Conservation (phyloP, 2,113 vertebrate species). For the Felis chaus region DNA sequence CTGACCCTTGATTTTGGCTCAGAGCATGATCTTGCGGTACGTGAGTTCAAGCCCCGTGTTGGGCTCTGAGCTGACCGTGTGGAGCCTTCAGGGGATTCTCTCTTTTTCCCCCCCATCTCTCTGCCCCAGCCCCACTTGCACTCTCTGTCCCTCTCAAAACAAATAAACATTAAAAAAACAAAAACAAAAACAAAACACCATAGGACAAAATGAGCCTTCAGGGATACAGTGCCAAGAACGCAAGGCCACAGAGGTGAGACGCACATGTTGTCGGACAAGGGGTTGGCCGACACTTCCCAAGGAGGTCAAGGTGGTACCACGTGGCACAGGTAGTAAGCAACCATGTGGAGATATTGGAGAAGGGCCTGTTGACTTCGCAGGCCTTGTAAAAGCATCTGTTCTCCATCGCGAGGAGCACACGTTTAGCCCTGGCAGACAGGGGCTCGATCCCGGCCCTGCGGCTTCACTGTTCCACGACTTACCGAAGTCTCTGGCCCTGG, state of each 20-base stretch:
- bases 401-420: accelerated
- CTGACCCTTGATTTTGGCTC: too few species aligned
- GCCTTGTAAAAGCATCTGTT: neutral
- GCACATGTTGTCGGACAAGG: neutral
- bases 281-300: accelerated
- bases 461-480: neutral
- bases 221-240: neutral
- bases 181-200: neutral
- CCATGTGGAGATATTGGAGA: neutral
- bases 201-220: neutral
- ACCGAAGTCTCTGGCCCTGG: neutral
- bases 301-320: accelerated
- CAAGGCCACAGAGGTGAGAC: neutral
- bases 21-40: too few species aligned
- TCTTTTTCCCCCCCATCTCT: too few species aligned
- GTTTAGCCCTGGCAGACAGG: accelerated
- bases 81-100: too few species aligned
- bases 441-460: neutral
- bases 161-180: too few species aligned
- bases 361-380: too few species aligned
- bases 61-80: too few species aligned
- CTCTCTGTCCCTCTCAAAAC: too few species aligned
- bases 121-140: too few species aligned
- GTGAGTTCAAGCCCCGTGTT: accelerated
- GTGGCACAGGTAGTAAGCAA: neutral